These are phyloP conservation scores for Dasypolia templi DNA, from an alignment of 2,888 invertebrate species.

Conservation along the genomic window DNA sequence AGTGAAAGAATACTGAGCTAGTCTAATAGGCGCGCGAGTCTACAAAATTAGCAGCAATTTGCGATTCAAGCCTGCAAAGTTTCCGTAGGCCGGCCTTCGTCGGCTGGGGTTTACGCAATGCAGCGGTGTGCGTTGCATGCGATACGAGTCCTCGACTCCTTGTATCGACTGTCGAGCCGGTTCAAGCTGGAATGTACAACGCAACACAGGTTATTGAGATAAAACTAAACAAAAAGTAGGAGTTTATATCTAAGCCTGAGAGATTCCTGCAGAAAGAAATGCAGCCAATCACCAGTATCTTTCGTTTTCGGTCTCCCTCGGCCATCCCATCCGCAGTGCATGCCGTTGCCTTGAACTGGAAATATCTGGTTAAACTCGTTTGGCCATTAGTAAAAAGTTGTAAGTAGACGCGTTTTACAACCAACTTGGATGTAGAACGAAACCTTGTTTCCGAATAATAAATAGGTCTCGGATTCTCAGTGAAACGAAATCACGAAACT, in stretches of 20 bases:
- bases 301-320: constrained; percentile 21
- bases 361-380: constrained; percentile 70
- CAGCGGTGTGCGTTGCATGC: constrained; percentile 74
- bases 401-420: constrained; percentile 60
- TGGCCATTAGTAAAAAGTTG: constrained; percentile 68
- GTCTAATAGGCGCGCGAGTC: constrained; percentile 37
- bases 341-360: constrained; percentile 58
- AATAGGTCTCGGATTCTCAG: constrained; percentile 32
- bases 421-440: constrained; percentile 56
- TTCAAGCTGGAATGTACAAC: constrained; percentile 42
- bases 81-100: constrained; percentile 82
- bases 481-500: constrained; percentile 41
- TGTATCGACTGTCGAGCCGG: constrained; percentile 53
- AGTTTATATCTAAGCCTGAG: not conserved
- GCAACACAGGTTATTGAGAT: constrained; percentile 10
- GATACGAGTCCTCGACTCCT: constrained; percentile 70
- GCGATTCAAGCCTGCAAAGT: constrained; percentile 74
- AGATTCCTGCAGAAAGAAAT: not conserved
- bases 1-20: constrained; percentile 42
- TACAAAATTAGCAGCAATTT: constrained; percentile 77
- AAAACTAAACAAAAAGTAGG: not conserved
- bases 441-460: constrained; percentile 54
- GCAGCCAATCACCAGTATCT: not conserved
- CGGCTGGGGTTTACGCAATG: constrained; percentile 75
- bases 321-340: constrained; percentile 43